Evolutionary conservation across 2,888 invertebrate species (phyloP), one percentile per base, ranked within the genome.

Genomic region (Drosophila paranaensis): DNA sequence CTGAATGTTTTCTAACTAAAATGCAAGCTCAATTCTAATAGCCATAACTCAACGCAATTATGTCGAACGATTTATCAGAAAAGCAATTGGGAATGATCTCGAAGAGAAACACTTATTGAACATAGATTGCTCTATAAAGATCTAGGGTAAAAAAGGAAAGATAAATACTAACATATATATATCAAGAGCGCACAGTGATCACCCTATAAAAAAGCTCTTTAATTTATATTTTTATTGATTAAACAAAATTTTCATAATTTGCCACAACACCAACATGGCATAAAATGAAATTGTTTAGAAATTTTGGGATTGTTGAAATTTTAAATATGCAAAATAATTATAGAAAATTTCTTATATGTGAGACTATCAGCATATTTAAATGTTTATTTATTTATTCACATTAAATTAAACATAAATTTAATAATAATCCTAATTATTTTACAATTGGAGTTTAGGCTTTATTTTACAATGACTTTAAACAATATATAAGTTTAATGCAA

Each of bases 1-100:
- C 60, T 60, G 42, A 54, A 35, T 54, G 53, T 30, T 35, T 35
- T 53, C 14, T 60, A 60, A 60, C 48, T 68, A 60, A 75, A 55
- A 37, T 50, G 6, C 54, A 25, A 55, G 10, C 53, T 35, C 39
- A 10, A 25, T 50, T 57, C 39, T 57, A 45, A 65, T 25, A 45
- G 33, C 20, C 14, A 40, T 57, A 27, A 43, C 8, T 53, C 25
- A 46, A 33, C 42, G 3, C 20, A n/a, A 30, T 27, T 27, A 40
- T 27, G n/a, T 27, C 11, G 13, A 20, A 25, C 14, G 27, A 54
- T 25, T 39, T 27, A 54, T n/a, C 25, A 25, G 11, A 6, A 37
- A 25, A 9, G 25, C 46, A 30, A 48, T n/a, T 30, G 27, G 3
- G 0, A 14, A n/a, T 48, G 46, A 33, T 33, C 6, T 33, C 30